phyloP scores from a whole-genome alignment of 1,140 invertebrate genomes.

The Reticulitermes speratus region DNA sequence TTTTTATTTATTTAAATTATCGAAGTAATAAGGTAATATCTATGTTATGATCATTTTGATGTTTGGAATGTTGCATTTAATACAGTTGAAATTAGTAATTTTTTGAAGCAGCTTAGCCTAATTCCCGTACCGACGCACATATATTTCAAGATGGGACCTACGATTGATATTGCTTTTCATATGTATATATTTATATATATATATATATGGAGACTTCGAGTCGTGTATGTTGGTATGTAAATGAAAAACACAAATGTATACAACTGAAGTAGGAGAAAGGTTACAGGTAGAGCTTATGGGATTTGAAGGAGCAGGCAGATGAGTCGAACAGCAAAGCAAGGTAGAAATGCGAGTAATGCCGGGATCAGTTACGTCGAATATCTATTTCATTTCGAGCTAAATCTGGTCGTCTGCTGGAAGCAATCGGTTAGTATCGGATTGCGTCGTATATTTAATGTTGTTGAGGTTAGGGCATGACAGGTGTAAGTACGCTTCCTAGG shows the following conservation, averaged over 20 bases:
- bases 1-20: too few relatives aligned
- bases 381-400: slow-evolving; percentile 9
- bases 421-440: slow-evolving; percentile 2
- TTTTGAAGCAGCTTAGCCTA: too few relatives aligned
- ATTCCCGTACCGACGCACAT: too few relatives aligned
- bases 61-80: too few relatives aligned
- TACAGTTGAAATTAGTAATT: too few relatives aligned
- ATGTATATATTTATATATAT: too few relatives aligned
- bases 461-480: neutral
- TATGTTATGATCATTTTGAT: too few relatives aligned
- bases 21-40: too few relatives aligned
- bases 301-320: neutral
- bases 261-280: neutral
- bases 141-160: too few relatives aligned
- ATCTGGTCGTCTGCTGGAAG: slow-evolving; percentile 3
- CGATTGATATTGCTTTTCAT: too few relatives aligned
- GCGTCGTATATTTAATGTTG: neutral
- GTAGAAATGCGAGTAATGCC: neutral
- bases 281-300: neutral
- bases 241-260: neutral
- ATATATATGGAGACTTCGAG: too few relatives aligned
- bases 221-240: neutral
- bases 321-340: neutral
- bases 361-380: neutral
- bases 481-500: neutral